Evolutionary conservation across 2,797 vertebrate species (phyloP), one percentile per base, ranked within the genome.

Genomic region (Lacerta agilis): DNA sequence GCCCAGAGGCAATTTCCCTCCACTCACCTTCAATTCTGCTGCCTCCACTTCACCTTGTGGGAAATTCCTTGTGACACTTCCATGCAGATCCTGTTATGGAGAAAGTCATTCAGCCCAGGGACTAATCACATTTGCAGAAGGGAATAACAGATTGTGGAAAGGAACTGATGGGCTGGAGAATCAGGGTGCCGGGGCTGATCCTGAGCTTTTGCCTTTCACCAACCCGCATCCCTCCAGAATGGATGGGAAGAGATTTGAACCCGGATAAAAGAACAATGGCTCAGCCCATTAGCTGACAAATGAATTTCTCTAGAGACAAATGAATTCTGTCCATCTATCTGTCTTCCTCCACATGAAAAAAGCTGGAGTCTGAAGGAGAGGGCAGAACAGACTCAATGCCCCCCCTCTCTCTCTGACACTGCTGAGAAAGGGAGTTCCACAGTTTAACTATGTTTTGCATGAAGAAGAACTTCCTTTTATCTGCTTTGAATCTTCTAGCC

Each of bases 1-100:
- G 49, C 83, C 61, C 64, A 8, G 73, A 33, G 45, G 83, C 72
- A 76, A 82, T 58, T 75, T 71, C 83, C 64, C 49, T 36, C 3
- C 25, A n/a, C 27, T 78, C 73, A 41, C 58, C 43, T 76, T 81
- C 10, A 18, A 67, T 69, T 71, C 29, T 38, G 20, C 20, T 43
- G 83, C 71, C 55, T 77, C 38, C 64, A 43, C n/a, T 33, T 27
- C 43, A n/a, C 64, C 41, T 77, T 11, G 45, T 78, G 9, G 86
- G 73, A 82, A 86, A 89, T 89, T 55, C 45, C 41, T 78, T 61
- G 36, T 79, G 79, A 83, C 79, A 89, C 58, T 86, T 86, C 61
- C 81, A 78, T 69, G 36, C 76, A 78, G 79, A 69, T 25, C 20
- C 61, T 71, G 18, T 78, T 64, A 83, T 72, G 64, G 61, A 43